Base-by-base conservation (phyloP, 2,888 invertebrate genomes). In the Teinopalpus imperialis region DNA sequence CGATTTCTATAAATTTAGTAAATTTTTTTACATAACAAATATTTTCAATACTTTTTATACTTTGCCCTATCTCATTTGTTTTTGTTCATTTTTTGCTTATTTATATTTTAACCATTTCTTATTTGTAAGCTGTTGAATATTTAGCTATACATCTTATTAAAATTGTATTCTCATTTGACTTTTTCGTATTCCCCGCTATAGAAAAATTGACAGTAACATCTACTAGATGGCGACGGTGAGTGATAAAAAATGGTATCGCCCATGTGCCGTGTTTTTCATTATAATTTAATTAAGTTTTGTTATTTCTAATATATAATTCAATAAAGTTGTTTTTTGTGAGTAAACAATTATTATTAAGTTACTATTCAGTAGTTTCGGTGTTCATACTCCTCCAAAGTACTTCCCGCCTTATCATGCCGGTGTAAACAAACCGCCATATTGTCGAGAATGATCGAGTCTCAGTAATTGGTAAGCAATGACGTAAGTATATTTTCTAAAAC, bases 401-500 rank as follows among this genome's bases (percentile, higher is more conserved):
- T 86, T 86, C 82, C 83, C 85, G 86, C 83, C 81, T 83, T 78
- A 75, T 81, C 81, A 80, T 81, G 88, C 89, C 89, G 89, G 89
- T 89, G 89, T 89, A 89, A 89, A 89, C 89, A 89, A 89, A 89
- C 83, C 81, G 87, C 88, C 89, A 89, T 88, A 77, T 89, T 89
- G 86, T 79, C 70, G 69, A 70, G 69, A 73, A 67, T 71, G 66
- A 63, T 68, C 63, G 63, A 71, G 63, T 64, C 65, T 59, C 61
- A 61, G 50, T 59, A 60, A 63, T 56, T 58, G 66, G 76, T 77
- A 72, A 75, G 69, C 69, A 37, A 30, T 27, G 1, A 46, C 40
- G 66, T 68, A 66, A 74, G 66, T 68, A 61, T 8, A 35, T 42
- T 20, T 42, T 26, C 12, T 16, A 16, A 47, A n/a, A 36, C 14